These are phyloP conservation scores for Pseudomyrmex gracilis DNA, from an alignment of 1,140 invertebrate species.

Conservation along the genomic window DNA sequence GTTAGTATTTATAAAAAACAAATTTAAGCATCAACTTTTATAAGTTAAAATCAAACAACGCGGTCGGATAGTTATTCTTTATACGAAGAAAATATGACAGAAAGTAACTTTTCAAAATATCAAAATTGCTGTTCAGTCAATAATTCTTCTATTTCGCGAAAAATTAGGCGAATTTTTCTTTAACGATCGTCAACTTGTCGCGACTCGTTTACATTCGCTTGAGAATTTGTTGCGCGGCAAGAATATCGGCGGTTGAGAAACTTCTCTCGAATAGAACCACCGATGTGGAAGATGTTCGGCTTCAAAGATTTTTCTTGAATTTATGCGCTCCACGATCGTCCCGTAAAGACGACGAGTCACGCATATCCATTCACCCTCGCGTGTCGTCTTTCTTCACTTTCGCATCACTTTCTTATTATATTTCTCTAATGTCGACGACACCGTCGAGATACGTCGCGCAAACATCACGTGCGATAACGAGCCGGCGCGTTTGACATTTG, in stretches of 20 bases:
- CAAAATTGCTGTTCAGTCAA: background rate
- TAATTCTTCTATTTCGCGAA: background rate
- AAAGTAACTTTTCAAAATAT: constrained; percentile 15
- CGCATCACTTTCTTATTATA: constrained; percentile 47
- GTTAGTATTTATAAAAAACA: too few relatives aligned
- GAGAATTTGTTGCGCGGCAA: background rate
- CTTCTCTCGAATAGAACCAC: constrained; percentile 14
- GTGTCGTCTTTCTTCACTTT: background rate
- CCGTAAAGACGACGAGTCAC: background rate
- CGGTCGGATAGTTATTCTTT: too few relatives aligned
- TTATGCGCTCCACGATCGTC: constrained; percentile 53
- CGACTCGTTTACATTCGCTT: constrained; percentile 47
- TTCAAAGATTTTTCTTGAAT: constrained; percentile 41
- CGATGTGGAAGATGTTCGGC: background rate
- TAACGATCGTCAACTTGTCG: constrained; percentile 29
- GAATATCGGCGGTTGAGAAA: background rate
- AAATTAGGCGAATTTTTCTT: background rate
- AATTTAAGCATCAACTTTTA: background rate
- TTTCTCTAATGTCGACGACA: too few relatives aligned
- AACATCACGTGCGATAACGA: too few relatives aligned
- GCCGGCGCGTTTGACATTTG: too few relatives aligned
- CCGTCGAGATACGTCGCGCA: too few relatives aligned
- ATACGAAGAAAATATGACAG: background rate
- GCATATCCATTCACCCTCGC: background rate
- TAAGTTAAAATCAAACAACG: too few relatives aligned